Evolutionary conservation across 2,888 invertebrate genomes (phyloP).

Genomic region (Taphrorychus bicolor): DNA sequence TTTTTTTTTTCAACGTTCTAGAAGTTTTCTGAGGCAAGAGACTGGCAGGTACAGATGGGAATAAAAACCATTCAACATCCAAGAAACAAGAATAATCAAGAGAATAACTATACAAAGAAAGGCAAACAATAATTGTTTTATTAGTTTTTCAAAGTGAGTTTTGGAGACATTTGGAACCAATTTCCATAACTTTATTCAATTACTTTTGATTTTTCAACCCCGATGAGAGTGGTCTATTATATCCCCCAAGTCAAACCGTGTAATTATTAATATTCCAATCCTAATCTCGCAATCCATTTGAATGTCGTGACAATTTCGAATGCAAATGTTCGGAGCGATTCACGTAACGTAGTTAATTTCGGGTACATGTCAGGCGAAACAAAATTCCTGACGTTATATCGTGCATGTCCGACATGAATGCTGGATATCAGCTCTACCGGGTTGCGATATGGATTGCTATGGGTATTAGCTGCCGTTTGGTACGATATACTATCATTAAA

Average conservation of each 20-base stretch:
- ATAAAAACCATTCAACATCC: no score
- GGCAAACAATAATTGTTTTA: no score
- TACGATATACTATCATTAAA: background rate
- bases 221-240: no score
- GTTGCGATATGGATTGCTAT: background rate
- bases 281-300: conserved; percentile 13
- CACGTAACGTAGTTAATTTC: conserved; percentile 20
- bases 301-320: conserved; percentile 16
- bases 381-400: conserved; percentile 14
- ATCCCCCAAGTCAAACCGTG: background rate
- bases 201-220: no score
- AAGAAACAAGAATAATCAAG: no score
- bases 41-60: no score
- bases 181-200: no score
- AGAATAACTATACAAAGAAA: no score
- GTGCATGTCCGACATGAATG: conserved; percentile 6
- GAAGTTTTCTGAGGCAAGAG: no score
- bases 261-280: conserved; percentile 1
- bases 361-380: conserved; percentile 14
- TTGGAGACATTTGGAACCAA: no score
- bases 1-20: no score
- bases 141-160: no score
- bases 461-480: background rate
- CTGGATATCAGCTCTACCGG: background rate
- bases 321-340: conserved; percentile 11